Percentiles rank a stretch among this genome's conserved stretches.
Conservation (phyloP, 2,888 invertebrate species). For the Euzophera pinguis region DNA sequence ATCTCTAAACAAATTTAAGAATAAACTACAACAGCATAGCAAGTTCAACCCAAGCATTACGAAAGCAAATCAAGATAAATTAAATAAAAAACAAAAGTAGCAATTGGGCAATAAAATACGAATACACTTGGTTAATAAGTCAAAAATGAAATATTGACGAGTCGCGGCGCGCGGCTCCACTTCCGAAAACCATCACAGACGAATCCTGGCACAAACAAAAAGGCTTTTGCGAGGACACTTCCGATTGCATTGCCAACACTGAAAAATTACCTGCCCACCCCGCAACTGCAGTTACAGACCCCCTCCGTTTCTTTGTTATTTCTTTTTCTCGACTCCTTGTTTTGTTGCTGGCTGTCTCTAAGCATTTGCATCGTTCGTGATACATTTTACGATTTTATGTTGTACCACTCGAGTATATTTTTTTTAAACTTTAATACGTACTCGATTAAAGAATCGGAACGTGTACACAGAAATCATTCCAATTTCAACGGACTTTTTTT, state of each 20-base stretch:
- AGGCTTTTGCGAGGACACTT: conserved; percentile 64
- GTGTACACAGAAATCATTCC: too few species aligned
- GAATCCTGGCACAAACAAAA: conserved; percentile 65
- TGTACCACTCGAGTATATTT: too few species aligned
- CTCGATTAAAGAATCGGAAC: too few species aligned
- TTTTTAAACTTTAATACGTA: too few species aligned
- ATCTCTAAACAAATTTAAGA: too few species aligned
- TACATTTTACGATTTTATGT: too few species aligned
- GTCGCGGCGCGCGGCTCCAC: conserved; percentile 67
- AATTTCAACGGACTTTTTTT: too few species aligned
- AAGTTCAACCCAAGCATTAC: not conserved
- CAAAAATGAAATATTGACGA: conserved; percentile 61
- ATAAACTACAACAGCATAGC: not conserved
- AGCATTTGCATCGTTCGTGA: not conserved
- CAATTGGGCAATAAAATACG: conserved; percentile 24
- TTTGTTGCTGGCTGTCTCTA: not conserved
- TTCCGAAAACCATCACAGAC: conserved; percentile 71
- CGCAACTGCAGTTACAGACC: conserved; percentile 46
- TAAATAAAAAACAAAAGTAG: conserved; percentile 8
- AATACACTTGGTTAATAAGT: conserved; percentile 56
- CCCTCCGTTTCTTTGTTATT: conserved; percentile 24
- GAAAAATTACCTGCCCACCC: conserved; percentile 69
- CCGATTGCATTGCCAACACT: conserved; percentile 73
- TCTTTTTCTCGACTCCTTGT: conserved; percentile 13
- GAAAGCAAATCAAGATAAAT: not conserved